phyloP scores from a whole-genome alignment of 2,113 vertebrate genomes.

The Albula glossodonta region DNA sequence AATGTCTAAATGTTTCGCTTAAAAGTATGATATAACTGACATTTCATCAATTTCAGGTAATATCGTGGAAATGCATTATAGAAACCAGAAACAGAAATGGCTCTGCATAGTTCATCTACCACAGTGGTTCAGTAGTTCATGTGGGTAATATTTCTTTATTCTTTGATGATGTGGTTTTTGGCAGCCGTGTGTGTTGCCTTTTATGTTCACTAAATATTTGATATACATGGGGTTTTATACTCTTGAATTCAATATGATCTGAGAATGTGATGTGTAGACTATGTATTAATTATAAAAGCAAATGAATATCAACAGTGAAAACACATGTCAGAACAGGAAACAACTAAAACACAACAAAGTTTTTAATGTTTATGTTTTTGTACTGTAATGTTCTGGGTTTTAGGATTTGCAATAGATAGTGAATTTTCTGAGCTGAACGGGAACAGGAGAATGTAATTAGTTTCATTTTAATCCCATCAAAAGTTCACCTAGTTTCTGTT shows the following conservation, averaged over 20 bases:
- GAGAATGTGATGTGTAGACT: neutral
- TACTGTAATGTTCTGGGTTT: neutral
- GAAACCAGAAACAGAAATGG: neutral
- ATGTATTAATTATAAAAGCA: neutral
- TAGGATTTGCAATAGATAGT: neutral
- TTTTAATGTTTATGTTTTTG: neutral
- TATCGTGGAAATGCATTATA: neutral
- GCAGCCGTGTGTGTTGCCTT: neutral
- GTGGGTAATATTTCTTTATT: neutral
- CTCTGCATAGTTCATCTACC: neutral
- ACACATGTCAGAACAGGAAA: neutral
- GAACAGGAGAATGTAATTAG: neutral
- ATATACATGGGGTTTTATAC: neutral
- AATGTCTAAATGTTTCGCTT: neutral
- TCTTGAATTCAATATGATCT: neutral
- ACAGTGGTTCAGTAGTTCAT: neutral
- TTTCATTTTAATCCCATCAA: neutral
- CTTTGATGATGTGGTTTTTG: neutral
- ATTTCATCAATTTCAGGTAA: neutral
- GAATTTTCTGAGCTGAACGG: no score
- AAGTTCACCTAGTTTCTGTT: neutral
- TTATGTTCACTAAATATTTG: neutral
- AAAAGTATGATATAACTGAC: neutral
- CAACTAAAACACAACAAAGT: neutral
- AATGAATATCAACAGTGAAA: neutral